Evolutionary conservation across 2,888 invertebrate species (phyloP), one percentile per base, ranked within the genome.

Genomic region (Pristionchus mayeri): DNA sequence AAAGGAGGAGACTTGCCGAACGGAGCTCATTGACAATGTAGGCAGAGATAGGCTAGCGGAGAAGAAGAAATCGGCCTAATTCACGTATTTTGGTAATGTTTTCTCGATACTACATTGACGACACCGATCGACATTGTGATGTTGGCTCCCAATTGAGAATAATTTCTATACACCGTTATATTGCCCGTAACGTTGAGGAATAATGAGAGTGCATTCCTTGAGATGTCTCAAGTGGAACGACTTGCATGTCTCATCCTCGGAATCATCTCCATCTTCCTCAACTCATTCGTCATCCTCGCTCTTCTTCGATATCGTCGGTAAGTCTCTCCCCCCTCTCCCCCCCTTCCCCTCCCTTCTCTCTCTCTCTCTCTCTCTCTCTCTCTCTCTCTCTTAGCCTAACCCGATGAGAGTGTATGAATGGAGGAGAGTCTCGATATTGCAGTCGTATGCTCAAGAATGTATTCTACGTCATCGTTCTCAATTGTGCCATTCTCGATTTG

Each of bases 281-380:
- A 92, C 80, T 82, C 89, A 9, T 92, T 92, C 85, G 92, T 92
- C 52, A 90, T 92, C 82, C 86, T 87, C 24, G 91, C 92, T 0
- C 86, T 92, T 13, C 50, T 92, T 37, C 85, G 88, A 18, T 89
- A 91, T 78, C 84, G 90, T 6, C 16, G 84, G 81, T 81, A 34
- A 48, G 37, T 13, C 2, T 44, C 37, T 52, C n/a, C n/a, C n/a
- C n/a, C n/a, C n/a, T n/a, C n/a, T n/a, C n/a, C n/a, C n/a, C n/a
- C n/a, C n/a, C n/a, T n/a, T n/a, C n/a, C n/a, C n/a, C n/a, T n/a
- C n/a, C n/a, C n/a, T n/a, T n/a, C n/a, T n/a, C n/a, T n/a, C n/a
- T n/a, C n/a, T n/a, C n/a, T n/a, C n/a, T n/a, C n/a, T n/a, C n/a
- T n/a, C n/a, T n/a, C n/a, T n/a, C n/a, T n/a, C n/a, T n/a, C n/a